Evolutionary conservation across 2,888 invertebrate species (phyloP), one percentile per base, ranked within the genome.

Genomic region (Hyles lineata): DNA sequence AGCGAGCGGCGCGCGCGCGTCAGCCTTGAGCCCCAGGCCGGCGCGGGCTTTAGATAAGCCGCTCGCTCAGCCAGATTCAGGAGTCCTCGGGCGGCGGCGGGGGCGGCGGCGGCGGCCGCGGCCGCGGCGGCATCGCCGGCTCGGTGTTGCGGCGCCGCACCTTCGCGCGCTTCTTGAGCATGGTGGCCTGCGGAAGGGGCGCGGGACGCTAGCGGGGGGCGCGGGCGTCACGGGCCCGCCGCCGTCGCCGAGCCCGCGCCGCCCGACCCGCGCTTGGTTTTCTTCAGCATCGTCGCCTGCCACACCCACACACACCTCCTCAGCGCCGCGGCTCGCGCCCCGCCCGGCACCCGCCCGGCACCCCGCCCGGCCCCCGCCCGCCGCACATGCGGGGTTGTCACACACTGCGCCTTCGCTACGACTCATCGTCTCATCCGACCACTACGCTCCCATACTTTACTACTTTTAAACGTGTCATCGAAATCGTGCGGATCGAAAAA

Each of bases 261-360:
- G 87, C 87, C 85, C 92, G 99, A 97, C 96, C 98, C 99, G 96
- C 99, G 98, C 97, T 99, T 99, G 96, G 97, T 97, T 97, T 99
- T 99, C 97, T 99, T 99, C 97, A 99, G 96, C 99, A 99, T 99
- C 95, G 99, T 99, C 92, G 99, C 99, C 99, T 99, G 96, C 90
- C 88, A 88, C 87, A 88, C 88, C 89, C 89, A 87, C 85, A 86
- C 80, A 79, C 87, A 87, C 77, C 73, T 77, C 79, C 73, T 76
- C 78, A 75, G 76, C 79, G 77, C 76, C 76, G 74, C 76, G 77
- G 79, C 81, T 80, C 78, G 76, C 78, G 78, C 77, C 76, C 80
- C 80, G 76, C 83, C 76, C 80, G 79, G 77, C 80, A 77, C 82
- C 80, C 82, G 78, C 78, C 76, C 76, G 81, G 78, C 77, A 71